These are phyloP conservation scores for Pyrocoelia pectoralis DNA, from an alignment of 2,888 invertebrate genomes.

Conservation along the genomic window DNA sequence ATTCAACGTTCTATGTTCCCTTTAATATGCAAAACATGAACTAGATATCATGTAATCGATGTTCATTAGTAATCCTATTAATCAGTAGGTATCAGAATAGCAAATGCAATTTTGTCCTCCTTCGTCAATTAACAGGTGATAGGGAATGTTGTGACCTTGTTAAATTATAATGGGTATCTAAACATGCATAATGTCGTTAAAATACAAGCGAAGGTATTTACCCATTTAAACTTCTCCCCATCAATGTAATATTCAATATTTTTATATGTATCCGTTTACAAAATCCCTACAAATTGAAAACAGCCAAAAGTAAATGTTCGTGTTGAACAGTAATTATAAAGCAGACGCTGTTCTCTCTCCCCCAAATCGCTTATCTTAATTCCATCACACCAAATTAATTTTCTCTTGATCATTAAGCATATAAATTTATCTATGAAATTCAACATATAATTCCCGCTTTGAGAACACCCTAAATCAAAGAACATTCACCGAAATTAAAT, in stretches of 20 bases:
- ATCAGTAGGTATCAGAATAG: conserved; percentile 36
- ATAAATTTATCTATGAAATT: conserved; percentile 17
- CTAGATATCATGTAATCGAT: conserved; percentile 35
- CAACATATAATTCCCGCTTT: background rate
- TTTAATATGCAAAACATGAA: conserved; percentile 28
- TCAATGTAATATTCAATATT: too few species aligned
- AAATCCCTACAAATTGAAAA: too few species aligned
- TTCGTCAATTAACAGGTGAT: conserved; percentile 34
- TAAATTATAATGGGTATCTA: background rate
- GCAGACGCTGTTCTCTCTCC: background rate
- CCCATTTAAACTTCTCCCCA: too few species aligned
- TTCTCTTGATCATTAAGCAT: conserved; percentile 18
- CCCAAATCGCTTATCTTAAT: background rate
- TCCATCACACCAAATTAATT: conserved; percentile 19
- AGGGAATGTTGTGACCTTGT: conserved; percentile 17
- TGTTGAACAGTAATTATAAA: background rate
- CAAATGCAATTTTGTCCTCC: conserved; percentile 36
- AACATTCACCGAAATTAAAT: too few species aligned
- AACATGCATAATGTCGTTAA: background rate
- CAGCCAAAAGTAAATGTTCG: background rate
- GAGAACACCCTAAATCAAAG: background rate
- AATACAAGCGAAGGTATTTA: too few species aligned
- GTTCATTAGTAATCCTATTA: conserved; percentile 37
- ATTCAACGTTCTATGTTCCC: conserved; percentile 16
- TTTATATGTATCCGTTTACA: too few species aligned